These are phyloP conservation scores for Xiphophorus birchmanni DNA, from an alignment of 2,797 vertebrate species.

Conservation along the genomic window DNA sequence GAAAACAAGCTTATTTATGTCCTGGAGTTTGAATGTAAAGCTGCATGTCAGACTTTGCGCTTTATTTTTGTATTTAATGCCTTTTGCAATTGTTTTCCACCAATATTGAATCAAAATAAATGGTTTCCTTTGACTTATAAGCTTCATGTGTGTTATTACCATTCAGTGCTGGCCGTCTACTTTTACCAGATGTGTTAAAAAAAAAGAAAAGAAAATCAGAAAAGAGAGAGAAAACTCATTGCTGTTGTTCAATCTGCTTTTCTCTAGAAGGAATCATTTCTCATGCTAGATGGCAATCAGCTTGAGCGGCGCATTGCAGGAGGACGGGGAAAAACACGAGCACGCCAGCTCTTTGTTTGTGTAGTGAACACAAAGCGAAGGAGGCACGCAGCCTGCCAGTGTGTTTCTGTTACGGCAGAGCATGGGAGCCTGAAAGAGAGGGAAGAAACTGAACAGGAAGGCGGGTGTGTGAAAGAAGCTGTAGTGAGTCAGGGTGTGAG, in stretches of 20 bases:
- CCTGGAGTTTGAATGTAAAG: background rate
- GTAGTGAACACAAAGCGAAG: background rate
- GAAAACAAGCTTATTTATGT: background rate
- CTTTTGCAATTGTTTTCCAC: background rate
- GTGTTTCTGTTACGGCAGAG: slow-evolving; percentile 11
- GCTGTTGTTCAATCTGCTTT: background rate
- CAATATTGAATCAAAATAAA: background rate
- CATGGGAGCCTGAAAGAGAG: slow-evolving; percentile 32
- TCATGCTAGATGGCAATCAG: background rate
- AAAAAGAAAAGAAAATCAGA: too few species aligned
- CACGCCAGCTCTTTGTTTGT: slow-evolving; percentile 9
- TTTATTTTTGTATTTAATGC: background rate
- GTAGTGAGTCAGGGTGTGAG: slow-evolving; percentile 18
- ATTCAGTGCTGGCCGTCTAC: background rate
- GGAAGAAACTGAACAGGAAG: slow-evolving; percentile 33
- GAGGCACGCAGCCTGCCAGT: background rate
- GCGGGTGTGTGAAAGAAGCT: slow-evolving; percentile 27
- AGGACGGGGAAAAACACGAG: slow-evolving; percentile 2
- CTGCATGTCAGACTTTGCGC: background rate
- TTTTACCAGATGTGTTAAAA: background rate
- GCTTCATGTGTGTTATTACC: background rate
- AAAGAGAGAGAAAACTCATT: background rate
- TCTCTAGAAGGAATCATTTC: slow-evolving; percentile 1
- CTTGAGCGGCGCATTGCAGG: background rate
- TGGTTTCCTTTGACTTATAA: background rate